Conservation (phyloP, 2,113 vertebrate species). For the Orcinus orca region DNA sequence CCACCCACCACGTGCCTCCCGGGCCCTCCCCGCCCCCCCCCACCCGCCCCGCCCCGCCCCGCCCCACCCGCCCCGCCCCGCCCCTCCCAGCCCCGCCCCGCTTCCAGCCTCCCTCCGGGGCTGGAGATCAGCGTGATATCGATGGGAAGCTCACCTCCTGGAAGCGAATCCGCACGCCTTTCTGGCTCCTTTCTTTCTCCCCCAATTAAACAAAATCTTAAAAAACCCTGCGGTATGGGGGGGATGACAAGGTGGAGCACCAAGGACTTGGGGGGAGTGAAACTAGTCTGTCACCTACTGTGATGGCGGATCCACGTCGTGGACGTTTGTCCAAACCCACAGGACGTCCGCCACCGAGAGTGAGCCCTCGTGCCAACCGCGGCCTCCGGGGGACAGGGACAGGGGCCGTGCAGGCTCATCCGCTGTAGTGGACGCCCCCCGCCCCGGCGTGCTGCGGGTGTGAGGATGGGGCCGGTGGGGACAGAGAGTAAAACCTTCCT, state of each 20-base stretch:
- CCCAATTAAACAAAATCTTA: background rate
- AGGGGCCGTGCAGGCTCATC: fast-evolving
- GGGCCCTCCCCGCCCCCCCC: background rate
- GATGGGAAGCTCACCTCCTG: background rate
- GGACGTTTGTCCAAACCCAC: background rate
- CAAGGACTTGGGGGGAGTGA: background rate
- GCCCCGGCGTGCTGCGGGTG: background rate
- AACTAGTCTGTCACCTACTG: too few relatives aligned
- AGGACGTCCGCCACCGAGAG: too few relatives aligned
- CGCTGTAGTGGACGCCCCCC: background rate
- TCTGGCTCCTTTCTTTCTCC: background rate
- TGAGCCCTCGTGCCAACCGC: fast-evolving
- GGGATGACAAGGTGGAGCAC: fast-evolving
- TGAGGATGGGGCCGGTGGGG: background rate
- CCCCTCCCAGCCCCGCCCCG: too few relatives aligned
- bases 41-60: fast-evolving
- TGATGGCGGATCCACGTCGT: fast-evolving
- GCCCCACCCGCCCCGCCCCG: fast-evolving
- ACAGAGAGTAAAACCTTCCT: background rate
- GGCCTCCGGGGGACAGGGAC: background rate
- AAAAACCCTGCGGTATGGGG: too few relatives aligned
- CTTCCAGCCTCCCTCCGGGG: background rate
- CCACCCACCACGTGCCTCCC: background rate
- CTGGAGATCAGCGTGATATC: background rate
- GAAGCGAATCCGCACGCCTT: background rate